phyloP scores from a whole-genome alignment of 2,797 vertebrate species.

The Morelia viridis region DNA sequence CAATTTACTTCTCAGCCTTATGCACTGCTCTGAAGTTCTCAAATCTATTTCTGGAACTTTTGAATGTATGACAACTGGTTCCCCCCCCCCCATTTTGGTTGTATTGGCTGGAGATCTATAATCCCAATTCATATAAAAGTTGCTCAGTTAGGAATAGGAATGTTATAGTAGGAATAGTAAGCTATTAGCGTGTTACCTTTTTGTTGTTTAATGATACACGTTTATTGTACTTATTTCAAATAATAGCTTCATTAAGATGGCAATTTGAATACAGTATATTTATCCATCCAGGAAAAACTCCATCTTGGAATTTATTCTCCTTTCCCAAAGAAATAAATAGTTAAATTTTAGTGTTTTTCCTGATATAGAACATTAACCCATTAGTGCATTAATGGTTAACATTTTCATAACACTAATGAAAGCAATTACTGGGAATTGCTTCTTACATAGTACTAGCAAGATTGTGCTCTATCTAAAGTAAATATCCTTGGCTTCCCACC shows the following conservation, averaged over 20 bases:
- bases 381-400: conserved; percentile 45
- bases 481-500: conserved; percentile 49
- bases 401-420: conserved; percentile 48
- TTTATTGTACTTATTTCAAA: neutral
- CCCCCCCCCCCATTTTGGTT: neutral
- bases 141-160: neutral
- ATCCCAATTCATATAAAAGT: neutral
- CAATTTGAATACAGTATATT: conserved; percentile 39
- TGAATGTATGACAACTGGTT: conserved; percentile 55
- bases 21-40: conserved; percentile 50
- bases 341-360: conserved; percentile 59
- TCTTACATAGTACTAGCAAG: conserved; percentile 50
- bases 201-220: neutral
- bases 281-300: conserved; percentile 39
- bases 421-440: conserved; percentile 53
- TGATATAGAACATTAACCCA: conserved; percentile 34
- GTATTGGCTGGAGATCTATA: neutral
- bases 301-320: conserved; percentile 36
- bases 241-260: conserved; percentile 36
- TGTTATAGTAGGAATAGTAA: conserved; percentile 7
- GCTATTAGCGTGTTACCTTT: conserved; percentile 14
- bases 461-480: conserved; percentile 59
- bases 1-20: conserved; percentile 52
- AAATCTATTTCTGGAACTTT: conserved; percentile 55
- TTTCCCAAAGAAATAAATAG: conserved; percentile 52